Conservation (phyloP, 2,888 invertebrate species). For the Bombyx huttoni region DNA sequence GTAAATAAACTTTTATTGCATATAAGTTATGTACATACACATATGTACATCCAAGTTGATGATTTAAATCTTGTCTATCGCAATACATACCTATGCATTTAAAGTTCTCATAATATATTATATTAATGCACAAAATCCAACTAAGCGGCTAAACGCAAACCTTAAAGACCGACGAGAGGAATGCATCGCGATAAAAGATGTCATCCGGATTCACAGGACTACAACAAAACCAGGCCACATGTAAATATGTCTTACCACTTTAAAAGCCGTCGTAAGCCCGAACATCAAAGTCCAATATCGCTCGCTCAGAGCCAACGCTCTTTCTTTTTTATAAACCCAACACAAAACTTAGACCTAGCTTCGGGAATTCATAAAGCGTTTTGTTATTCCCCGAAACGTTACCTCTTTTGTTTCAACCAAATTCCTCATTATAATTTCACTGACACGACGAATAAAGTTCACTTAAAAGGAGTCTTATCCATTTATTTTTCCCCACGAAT, state of each 20-base stretch:
- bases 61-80: neutral
- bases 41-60: too few relatives aligned
- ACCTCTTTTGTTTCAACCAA: conserved; percentile 21
- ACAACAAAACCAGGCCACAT: conserved; percentile 43
- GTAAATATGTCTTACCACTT: conserved; percentile 11
- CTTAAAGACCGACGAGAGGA: conserved; percentile 50
- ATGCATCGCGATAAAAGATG: conserved; percentile 69
- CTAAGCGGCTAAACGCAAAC: conserved; percentile 36
- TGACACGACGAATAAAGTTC: neutral
- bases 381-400: conserved; percentile 46
- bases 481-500: conserved; percentile 11
- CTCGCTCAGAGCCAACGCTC: conserved; percentile 11
- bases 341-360: conserved; percentile 63
- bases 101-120: neutral
- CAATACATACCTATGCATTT: neutral
- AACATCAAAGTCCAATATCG: conserved; percentile 28
- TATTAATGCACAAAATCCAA: conserved; percentile 7
- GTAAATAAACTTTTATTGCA: too few relatives aligned
- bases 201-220: conserved; percentile 60
- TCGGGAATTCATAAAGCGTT: conserved; percentile 65
- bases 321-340: conserved; percentile 41
- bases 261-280: conserved; percentile 26
- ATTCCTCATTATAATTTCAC: conserved; percentile 17
- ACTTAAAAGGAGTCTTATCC: conserved; percentile 1
- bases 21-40: too few relatives aligned